Base-by-base conservation (phyloP, 2,797 vertebrate species). In the Tragopan temminckii region DNA sequence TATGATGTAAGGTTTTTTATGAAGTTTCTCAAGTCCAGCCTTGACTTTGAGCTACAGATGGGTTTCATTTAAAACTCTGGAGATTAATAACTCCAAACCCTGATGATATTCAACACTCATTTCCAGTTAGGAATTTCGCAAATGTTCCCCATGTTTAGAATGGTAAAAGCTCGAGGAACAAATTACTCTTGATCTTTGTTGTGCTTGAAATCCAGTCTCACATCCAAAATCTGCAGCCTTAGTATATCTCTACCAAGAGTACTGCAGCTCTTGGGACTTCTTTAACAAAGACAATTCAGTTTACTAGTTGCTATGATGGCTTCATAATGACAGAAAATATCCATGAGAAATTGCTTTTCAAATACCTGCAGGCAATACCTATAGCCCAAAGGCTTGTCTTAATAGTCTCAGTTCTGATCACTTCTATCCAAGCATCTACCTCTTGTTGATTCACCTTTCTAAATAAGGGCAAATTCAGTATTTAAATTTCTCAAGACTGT, bases 281-380 rank as follows among this genome's bases (percentile, higher is more conserved):
- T 58, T 64, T 74, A 78, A 88, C 93, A 95, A 91, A 95, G 61
- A n/a, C 83, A 77, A 29, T 93, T 96, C 48, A 87, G 68, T 61
- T 87, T 77, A 55, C 24, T 38, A 59, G 67, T 93, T 81, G 42
- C 71, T 90, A 6, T 7, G 21, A 89, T 68, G 71, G 23, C 59
- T 94, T 94, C 1, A 2, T 71, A 87, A 90, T 79, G 74, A 67
- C 77, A 46, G 46, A 70, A 89, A 91, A 82, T 64, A 75, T 36
- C 48, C 61, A 74, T n/a, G 68, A 88, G 80, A 90, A 85, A 53
- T 40, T 80, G 23, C 33, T 82, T 94, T 71, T 70, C 15, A 43
- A 62, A 48, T 68, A 48, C 40, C 33, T 85, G 40, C 43, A 93
- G 52, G 62, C 15, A 92, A 55, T 72, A 31, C 24, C 50, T 71